Conservation (phyloP, 2,113 vertebrate genomes). For the Holacanthus passer region DNA sequence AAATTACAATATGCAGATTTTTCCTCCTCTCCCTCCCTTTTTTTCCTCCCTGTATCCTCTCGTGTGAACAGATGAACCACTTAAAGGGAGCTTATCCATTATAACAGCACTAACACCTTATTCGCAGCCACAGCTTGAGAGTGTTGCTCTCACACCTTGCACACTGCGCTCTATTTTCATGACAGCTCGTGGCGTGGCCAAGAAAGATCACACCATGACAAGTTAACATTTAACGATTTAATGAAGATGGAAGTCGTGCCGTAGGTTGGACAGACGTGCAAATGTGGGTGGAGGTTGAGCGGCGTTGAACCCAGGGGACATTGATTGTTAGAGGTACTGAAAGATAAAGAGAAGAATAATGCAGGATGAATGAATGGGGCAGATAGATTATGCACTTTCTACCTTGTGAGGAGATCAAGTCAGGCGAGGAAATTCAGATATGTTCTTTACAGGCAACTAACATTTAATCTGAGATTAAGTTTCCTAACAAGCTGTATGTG, state of each 20-base stretch:
- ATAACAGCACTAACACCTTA: constrained; percentile 66
- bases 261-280: constrained; percentile 23
- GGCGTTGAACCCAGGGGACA: constrained; percentile 1
- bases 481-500: not conserved
- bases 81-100: constrained; percentile 56
- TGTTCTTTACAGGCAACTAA: not conserved
- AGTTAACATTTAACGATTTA: constrained; percentile 63
- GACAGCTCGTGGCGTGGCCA: constrained; percentile 47
- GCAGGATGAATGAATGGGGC: no score
- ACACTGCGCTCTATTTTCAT: constrained; percentile 59
- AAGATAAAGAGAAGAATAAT: not conserved
- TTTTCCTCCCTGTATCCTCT: not conserved
- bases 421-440: not conserved
- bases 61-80: constrained; percentile 39
- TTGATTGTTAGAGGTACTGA: not conserved
- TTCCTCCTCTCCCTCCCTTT: not conserved
- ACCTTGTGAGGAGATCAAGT: not conserved
- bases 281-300: constrained; percentile 30
- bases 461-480: not conserved
- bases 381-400: not conserved
- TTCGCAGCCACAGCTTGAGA: constrained; percentile 76
- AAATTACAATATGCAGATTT: constrained; percentile 13
- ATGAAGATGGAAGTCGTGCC: constrained; percentile 40
- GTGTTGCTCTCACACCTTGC: constrained; percentile 63
- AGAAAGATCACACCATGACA: constrained; percentile 54